Evolutionary conservation across 2,113 vertebrate species (phyloP), one percentile per base, ranked within the genome.

Genomic region (Bufo gargarizans): DNA sequence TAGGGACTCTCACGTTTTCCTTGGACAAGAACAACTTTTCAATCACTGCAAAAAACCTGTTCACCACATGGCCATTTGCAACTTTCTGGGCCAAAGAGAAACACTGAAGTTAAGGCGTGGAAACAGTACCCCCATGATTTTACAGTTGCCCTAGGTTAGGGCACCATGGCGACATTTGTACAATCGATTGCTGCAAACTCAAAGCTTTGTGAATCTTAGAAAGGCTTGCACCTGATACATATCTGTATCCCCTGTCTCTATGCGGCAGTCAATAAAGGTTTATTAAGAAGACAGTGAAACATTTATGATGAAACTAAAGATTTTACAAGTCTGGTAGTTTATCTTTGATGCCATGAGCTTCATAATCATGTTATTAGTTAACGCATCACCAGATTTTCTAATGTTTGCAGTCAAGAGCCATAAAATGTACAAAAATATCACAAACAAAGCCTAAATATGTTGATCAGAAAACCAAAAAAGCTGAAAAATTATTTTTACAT

Each of bases 261-360:
- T 59, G 47, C 19, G 45, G 45, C 22, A 81, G 78, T 58, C 55
- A 45, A 61, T 59, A 59, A 59, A 81, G 47, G 45, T 61, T 59
- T 61, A 80, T 12, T 81, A 43, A 17, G 56, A 61, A 80, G 12
- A 33, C 22, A 33, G 22, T 56, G 13, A 80, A 58, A 80, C 12
- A 59, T 80, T 58, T 22, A 59, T 9, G 6, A 61, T 65, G 59
- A 82, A 69, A 65, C 81, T 14, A 33, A 22, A 83, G 61, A 14
- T 50, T 83, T 83, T 69, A 22, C 47, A 83, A 67, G 61, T 49
- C 53, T 50, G 45, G 47, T 33, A 53, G 61, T n/a, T 67, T 50
- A 67, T 49, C 47, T 83, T 53, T 83, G 61, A 83, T 69, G 81
- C 53, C 17, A 83, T 22, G 45, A 50, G 20, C 63, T 22, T 50